A percentile compares a stretch with the other conserved stretches of the same genome.
Conservation (phyloP, 2,113 vertebrate species). For the Benitochromis conjunctus region DNA sequence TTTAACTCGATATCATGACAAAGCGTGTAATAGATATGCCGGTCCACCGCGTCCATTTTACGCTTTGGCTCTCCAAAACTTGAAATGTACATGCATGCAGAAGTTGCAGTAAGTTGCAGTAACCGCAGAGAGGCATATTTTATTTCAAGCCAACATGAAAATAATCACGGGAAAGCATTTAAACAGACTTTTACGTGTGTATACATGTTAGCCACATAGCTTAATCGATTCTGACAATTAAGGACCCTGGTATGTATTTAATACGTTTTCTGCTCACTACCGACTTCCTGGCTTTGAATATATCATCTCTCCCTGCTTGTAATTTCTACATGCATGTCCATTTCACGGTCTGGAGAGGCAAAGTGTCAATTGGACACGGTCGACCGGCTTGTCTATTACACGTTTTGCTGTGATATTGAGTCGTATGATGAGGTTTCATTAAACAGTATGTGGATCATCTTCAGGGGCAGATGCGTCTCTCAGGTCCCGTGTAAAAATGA, state of each 20-base stretch:
- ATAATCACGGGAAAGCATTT: neutral
- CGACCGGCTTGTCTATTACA: neutral
- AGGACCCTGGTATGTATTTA: neutral
- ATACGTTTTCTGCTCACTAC: neutral
- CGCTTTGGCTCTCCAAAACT: neutral
- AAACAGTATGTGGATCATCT: neutral
- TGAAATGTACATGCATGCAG: neutral
- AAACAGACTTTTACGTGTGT: neutral
- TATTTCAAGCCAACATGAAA: neutral
- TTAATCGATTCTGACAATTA: neutral
- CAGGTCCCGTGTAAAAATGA: neutral
- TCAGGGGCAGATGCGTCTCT: neutral
- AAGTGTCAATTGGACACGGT: neutral
- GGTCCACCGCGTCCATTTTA: neutral
- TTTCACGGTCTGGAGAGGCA: neutral
- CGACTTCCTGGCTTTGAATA: neutral
- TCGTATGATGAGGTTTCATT: neutral
- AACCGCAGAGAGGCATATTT: neutral
- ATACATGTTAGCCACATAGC: rapidly evolving
- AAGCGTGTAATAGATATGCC: neutral
- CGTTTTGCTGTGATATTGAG: neutral
- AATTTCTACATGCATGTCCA: neutral
- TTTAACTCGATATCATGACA: neutral
- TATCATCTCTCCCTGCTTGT: rapidly evolving
- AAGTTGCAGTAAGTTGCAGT: neutral